Conservation (phyloP, 2,113 vertebrate species). For the Onychostoma macrolepis region DNA sequence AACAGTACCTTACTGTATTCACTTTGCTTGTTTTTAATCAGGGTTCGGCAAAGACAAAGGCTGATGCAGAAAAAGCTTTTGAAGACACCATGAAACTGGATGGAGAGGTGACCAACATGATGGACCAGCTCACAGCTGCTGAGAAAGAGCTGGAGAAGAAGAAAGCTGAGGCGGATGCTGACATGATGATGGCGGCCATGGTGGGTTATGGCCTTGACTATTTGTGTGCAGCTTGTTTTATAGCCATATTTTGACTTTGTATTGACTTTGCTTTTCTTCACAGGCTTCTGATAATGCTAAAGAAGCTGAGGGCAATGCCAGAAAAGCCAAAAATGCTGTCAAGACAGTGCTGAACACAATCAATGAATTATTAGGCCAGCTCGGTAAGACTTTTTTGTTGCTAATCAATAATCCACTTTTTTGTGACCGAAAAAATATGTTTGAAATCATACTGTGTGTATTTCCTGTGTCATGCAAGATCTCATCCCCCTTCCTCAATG, state of each 20-base stretch:
- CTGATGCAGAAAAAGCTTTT: slow-evolving; percentile 87
- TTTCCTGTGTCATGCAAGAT: not conserved
- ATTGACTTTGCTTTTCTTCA: not conserved
- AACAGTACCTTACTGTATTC: not conserved
- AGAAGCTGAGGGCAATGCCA: slow-evolving; percentile 91
- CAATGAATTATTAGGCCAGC: slow-evolving; percentile 82
- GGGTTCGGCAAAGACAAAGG: slow-evolving; percentile 86
- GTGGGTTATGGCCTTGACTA: slow-evolving; percentile 66
- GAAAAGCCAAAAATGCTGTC: slow-evolving; percentile 91
- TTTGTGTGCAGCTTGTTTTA: not conserved
- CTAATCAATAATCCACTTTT: not conserved
- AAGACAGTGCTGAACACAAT: slow-evolving; percentile 85
- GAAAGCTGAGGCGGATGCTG: slow-evolving; percentile 84
- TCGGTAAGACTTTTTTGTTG: slow-evolving; percentile 76
- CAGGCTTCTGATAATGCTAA: slow-evolving; percentile 91
- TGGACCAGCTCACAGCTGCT: slow-evolving; percentile 84
- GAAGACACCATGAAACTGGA: slow-evolving; percentile 85
- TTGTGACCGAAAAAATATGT: not conserved
- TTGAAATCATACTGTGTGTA: not conserved
- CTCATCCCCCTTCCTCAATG: not conserved
- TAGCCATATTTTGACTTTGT: not conserved
- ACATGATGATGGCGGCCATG: slow-evolving; percentile 96
- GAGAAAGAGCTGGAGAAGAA: slow-evolving; percentile 85
- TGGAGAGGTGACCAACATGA: slow-evolving; percentile 82
- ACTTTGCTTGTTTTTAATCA: slow-evolving; percentile 56